Percentiles rank a stretch among this genome's conserved stretches.
Conservation (phyloP, 2,113 vertebrate species). For the Pomatostomus ruficeps region DNA sequence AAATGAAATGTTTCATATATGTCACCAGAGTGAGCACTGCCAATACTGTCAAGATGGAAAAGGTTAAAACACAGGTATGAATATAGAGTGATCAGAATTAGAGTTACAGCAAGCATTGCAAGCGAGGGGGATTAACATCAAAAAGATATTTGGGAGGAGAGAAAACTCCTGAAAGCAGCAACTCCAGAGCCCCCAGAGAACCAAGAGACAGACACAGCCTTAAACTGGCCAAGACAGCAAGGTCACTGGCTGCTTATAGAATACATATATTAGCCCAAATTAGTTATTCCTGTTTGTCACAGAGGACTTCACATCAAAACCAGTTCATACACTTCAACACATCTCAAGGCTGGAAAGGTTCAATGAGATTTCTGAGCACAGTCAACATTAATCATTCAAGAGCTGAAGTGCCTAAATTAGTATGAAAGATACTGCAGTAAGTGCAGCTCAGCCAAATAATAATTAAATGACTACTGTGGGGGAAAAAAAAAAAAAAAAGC, state of each 20-base stretch:
- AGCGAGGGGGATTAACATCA: background rate
- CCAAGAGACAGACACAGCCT: background rate
- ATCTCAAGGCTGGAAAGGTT: background rate
- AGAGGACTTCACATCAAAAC: background rate
- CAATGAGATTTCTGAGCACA: background rate
- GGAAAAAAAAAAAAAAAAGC: background rate
- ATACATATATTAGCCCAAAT: background rate
- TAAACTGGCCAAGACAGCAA: background rate
- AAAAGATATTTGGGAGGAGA: background rate
- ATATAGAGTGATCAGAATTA: background rate
- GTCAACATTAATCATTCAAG: constrained; percentile 18
- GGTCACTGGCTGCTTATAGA: background rate
- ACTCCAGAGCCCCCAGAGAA: background rate
- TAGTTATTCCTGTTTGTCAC: background rate
- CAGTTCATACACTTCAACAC: background rate
- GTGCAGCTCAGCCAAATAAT: background rate
- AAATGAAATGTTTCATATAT: background rate
- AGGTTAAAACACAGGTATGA: background rate
- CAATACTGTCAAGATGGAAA: background rate
- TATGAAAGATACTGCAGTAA: background rate
- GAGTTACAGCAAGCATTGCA: background rate
- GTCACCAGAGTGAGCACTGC: background rate
- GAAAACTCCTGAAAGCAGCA: background rate
- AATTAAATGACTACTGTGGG: background rate
- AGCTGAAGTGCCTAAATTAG: constrained; percentile 1